A percentile compares a stretch with the other conserved stretches of the same genome.
phyloP scores from a whole-genome alignment of 2,113 vertebrate genomes.

The Xiphophorus hellerii region DNA sequence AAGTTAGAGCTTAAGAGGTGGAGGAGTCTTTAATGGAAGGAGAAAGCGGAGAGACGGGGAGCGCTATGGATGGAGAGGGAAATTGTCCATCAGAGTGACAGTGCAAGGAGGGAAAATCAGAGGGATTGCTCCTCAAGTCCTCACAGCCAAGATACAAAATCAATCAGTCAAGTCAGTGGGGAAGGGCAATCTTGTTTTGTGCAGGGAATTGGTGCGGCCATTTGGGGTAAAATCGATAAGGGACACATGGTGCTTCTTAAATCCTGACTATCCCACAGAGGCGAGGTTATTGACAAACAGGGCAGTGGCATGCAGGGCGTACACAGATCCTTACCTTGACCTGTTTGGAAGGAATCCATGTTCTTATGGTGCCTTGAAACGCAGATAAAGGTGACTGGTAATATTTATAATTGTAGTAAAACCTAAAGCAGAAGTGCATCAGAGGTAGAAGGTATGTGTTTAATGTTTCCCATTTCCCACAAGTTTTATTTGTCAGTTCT shows the following conservation, averaged over 20 bases:
- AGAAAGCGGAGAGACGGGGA: constrained; percentile 46
- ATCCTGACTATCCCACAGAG: constrained; percentile 60
- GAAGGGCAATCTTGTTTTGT: constrained; percentile 68
- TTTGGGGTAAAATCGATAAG: constrained; percentile 71
- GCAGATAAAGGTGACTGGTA: background rate
- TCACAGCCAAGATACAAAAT: constrained; percentile 64
- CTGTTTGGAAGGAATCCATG: constrained; percentile 34
- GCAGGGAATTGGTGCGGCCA: constrained; percentile 52
- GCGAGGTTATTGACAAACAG: constrained; percentile 55
- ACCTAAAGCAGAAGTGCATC: background rate
- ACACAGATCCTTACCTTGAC: constrained; percentile 60
- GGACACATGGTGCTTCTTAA: constrained; percentile 67
- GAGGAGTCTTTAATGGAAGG: constrained; percentile 71
- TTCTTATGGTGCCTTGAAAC: constrained; percentile 19
- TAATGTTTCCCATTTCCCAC: no score
- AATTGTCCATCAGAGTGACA: constrained; percentile 68
- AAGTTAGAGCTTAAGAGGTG: constrained; percentile 63
- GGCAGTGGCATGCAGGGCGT: constrained; percentile 16
- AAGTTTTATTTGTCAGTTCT: no score
- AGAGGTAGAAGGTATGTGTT: background rate
- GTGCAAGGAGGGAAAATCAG: constrained; percentile 53
- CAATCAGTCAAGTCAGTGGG: constrained; percentile 63
- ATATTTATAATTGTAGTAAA: background rate
- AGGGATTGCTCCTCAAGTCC: constrained; percentile 67
- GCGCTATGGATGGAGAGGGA: constrained; percentile 57